Evolutionary conservation across 2,888 invertebrate species (phyloP), one percentile per base, ranked within the genome.

Genomic region (Chamaedrilus cognettii): DNA sequence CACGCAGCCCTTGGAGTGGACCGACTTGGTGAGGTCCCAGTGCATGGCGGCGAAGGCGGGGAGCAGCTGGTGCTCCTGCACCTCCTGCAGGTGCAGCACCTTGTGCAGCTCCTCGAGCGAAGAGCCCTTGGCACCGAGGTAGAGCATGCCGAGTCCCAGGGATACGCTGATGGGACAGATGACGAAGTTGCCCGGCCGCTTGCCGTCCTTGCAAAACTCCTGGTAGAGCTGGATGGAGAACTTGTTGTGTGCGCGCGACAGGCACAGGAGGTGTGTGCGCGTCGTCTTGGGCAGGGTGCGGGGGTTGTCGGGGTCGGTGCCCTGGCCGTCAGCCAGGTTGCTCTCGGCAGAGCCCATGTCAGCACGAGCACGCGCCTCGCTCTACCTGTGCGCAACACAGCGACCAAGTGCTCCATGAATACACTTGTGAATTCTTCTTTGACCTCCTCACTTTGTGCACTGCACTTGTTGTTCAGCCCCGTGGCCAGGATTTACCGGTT

Each of bases 21-120:
- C 42, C 2, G 75, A 72, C 26, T 66, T 59, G 26, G 72, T 60
- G 11, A 67, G 51, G 57, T 75, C 75, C 74, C 74, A 75, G 65
- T 75, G 72, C 64, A 75, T 63, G 28, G 75, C 75, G 1, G 75
- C 75, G 62, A 60, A 74, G 31, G 74, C 74, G 15, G 74, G 72
- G 28, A 75, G 66, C 11, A 74, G 65, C 32, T 75, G 73, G 42
- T 61, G 61, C 30, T 67, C 68, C 32, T 73, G 62, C 11, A 74
- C 64, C 60, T 74, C 74, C 31, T 60, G 42, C 32, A 73, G 69
- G 52, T 69, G 65, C 15, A 74, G 67, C 2, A 60, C 68, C 66
- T 72, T 70, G 69, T 62, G 66, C 3, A 75, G 56, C 59, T 75
- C 74, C 7, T 74, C 71, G 60, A 60, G 60, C 28, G 74, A 72